phyloP scores from a whole-genome alignment of 1,140 invertebrate species.

The Probaryconus sp. region DNA sequence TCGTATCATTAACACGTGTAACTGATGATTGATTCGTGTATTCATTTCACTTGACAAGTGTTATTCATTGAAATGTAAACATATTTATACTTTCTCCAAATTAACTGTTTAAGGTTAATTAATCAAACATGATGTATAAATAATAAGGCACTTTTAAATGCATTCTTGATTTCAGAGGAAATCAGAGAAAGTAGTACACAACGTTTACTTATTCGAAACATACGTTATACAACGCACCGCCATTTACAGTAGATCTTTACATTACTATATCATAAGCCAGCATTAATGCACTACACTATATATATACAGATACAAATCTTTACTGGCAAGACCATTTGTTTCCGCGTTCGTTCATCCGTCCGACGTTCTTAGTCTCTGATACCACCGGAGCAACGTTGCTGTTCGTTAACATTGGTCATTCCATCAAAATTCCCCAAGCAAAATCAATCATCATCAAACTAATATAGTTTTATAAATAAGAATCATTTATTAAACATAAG shows the following conservation, averaged over 20 bases:
- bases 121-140: background rate
- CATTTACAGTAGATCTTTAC: conserved; percentile 62
- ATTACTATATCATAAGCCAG: conserved; percentile 68
- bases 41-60: background rate
- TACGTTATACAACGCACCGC: conserved; percentile 15
- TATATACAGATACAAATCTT: conserved; percentile 75
- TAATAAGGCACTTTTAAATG: conserved; percentile 4
- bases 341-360: conserved; percentile 61
- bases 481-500: conserved; percentile 56
- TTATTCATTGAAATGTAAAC: background rate
- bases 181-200: conserved; percentile 1
- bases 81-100: background rate
- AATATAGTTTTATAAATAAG: conserved; percentile 47
- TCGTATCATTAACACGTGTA: too few species aligned
- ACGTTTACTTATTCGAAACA: background rate
- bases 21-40: too few species aligned
- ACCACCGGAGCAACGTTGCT: conserved; percentile 52
- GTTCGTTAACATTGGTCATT: conserved; percentile 59
- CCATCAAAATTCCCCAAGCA: conserved; percentile 46
- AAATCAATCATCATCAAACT: conserved; percentile 61
- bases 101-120: background rate
- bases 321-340: conserved; percentile 74
- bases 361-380: conserved; percentile 55
- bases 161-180: background rate
- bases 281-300: conserved; percentile 73